A percentile compares a stretch with the other conserved stretches of the same genome.
Conservation (phyloP, 2,797 vertebrate genomes). For the Champsocephalus esox region DNA sequence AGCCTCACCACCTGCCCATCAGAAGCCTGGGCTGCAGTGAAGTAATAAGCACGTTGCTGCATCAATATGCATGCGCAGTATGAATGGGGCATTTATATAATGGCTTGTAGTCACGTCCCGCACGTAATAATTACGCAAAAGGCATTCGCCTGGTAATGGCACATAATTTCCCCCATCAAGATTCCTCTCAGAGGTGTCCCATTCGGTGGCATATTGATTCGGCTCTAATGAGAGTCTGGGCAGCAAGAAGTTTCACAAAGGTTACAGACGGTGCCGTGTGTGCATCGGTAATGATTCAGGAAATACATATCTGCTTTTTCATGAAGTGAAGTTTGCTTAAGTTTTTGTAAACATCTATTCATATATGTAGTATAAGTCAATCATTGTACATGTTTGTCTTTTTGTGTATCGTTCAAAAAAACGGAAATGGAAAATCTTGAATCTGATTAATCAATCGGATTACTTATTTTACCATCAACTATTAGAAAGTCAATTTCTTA, state of each 20-base stretch:
- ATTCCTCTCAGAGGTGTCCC: conserved; percentile 62
- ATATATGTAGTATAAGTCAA: neutral
- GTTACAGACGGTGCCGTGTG: conserved; percentile 45
- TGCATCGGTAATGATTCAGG: conserved; percentile 33
- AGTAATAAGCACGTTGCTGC: conserved; percentile 30
- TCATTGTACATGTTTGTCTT: neutral
- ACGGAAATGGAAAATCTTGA: too few species aligned
- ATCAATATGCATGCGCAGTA: conserved; percentile 61
- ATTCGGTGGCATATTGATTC: conserved; percentile 66
- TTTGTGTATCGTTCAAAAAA: neutral
- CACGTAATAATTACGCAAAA: conserved; percentile 63
- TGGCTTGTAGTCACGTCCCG: conserved; percentile 49
- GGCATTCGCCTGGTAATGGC: conserved; percentile 69
- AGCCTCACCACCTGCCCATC: conserved; percentile 34
- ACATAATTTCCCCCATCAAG: conserved; percentile 66
- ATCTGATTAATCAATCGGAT: neutral
- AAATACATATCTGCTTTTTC: conserved; percentile 6
- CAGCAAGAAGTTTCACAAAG: conserved; percentile 56
- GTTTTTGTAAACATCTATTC: neutral
- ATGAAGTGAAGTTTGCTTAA: neutral
- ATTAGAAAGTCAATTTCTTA: neutral
- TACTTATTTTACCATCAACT: neutral
- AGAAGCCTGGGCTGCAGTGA: conserved; percentile 9
- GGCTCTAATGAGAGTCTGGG: conserved; percentile 61
- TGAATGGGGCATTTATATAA: conserved; percentile 59